Percentiles rank a stretch among this genome's conserved stretches.
phyloP scores from a whole-genome alignment of 2,797 vertebrate species.

The Urocyon cinereoargenteus region DNA sequence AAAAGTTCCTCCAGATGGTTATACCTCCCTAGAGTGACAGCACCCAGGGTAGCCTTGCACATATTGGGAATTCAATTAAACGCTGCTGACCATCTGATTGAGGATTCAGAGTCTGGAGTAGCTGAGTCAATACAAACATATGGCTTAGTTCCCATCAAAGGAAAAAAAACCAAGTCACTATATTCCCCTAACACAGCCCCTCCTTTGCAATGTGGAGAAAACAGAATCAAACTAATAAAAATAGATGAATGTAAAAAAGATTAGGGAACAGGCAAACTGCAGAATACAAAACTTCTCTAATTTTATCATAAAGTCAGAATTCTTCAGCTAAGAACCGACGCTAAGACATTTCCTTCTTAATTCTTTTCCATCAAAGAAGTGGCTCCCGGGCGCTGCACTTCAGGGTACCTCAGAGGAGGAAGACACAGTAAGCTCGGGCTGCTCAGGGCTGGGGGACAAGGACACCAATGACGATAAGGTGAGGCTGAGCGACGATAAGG shows the following conservation, averaged over 20 bases:
- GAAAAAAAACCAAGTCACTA: slow-evolving; percentile 53
- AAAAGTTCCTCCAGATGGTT: slow-evolving; percentile 80
- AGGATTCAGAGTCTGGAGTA: slow-evolving; percentile 76
- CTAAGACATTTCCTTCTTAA: background rate
- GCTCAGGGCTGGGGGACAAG: background rate
- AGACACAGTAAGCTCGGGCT: background rate
- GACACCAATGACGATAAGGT: background rate
- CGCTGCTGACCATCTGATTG: slow-evolving; percentile 78
- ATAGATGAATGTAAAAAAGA: slow-evolving; percentile 39
- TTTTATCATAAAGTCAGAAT: slow-evolving; percentile 57
- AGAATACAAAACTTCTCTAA: slow-evolving; percentile 51
- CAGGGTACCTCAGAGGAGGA: background rate
- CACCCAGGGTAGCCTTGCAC: slow-evolving; percentile 67
- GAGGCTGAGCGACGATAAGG: background rate
- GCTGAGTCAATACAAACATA: slow-evolving; percentile 80
- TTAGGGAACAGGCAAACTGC: background rate
- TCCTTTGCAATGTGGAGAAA: slow-evolving; percentile 49
- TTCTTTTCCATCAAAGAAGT: slow-evolving; percentile 9
- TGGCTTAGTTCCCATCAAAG: slow-evolving; percentile 69
- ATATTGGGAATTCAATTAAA: slow-evolving; percentile 82
- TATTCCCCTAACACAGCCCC: background rate
- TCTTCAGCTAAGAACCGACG: slow-evolving; percentile 19
- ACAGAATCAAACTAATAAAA: slow-evolving; percentile 65
- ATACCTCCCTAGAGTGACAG: slow-evolving; percentile 72
- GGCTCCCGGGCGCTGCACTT: background rate